Percentiles rank a stretch among this genome's conserved stretches.
phyloP scores from a whole-genome alignment of 1,140 invertebrate genomes.

The Drosophila ogumai region DNA sequence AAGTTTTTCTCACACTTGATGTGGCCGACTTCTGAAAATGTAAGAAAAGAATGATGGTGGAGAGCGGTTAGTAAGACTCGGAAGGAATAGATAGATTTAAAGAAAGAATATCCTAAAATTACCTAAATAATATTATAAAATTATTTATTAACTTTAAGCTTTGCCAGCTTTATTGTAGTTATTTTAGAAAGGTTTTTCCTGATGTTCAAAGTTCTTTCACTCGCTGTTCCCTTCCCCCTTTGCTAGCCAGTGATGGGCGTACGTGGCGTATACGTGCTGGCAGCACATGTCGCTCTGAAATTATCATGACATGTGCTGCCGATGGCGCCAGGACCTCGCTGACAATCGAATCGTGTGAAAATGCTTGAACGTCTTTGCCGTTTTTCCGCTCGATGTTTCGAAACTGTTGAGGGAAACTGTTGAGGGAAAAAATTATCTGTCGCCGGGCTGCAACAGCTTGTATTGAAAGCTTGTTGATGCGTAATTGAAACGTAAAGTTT shows the following conservation, averaged over 20 bases:
- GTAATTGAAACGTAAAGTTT: conserved; percentile 84
- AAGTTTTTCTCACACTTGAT: conserved; percentile 89
- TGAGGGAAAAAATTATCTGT: conserved; percentile 70
- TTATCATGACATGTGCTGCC: conserved; percentile 66
- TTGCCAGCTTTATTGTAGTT: background rate
- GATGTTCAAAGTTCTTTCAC: background rate
- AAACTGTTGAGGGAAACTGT: conserved; percentile 21
- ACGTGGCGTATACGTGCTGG: conserved; percentile 62
- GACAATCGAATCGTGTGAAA: conserved; percentile 68
- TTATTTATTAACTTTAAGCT: background rate
- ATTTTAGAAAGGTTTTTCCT: background rate
- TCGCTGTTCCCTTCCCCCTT: conserved; percentile 2
- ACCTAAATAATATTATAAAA: background rate
- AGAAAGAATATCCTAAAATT: background rate
- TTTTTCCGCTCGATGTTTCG: conserved; percentile 53
- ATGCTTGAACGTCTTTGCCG: conserved; percentile 41
- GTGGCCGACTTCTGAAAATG: conserved; percentile 84
- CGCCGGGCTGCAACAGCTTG: conserved; percentile 75
- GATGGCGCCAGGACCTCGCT: conserved; percentile 38
- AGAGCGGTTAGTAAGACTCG: conserved; percentile 16
- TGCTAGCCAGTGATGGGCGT: conserved; percentile 19
- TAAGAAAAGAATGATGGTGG: background rate
- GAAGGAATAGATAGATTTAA: conserved; percentile 16
- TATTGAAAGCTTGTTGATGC: conserved; percentile 82
- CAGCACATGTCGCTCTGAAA: conserved; percentile 63